Evolutionary conservation across 2,888 invertebrate genomes (phyloP), one percentile per base, ranked within the genome.

Genomic region (Stenurella melanura): DNA sequence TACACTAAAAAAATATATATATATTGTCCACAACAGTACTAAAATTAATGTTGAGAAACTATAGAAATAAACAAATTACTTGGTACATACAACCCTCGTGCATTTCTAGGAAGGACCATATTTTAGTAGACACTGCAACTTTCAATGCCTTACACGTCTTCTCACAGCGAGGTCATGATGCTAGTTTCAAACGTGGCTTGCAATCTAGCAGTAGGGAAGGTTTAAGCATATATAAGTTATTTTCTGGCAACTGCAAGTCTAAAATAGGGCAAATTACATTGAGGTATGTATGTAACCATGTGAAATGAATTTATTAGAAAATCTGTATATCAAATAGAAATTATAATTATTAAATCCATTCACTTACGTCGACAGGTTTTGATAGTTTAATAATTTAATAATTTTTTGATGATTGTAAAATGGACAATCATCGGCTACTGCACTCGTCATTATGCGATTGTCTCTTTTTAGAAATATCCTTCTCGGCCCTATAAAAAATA

Each of bases 101-200:
- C 9, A 9, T 34, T 69, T 88, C 7, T 83, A 95, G 95, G 78
- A 91, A 92, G 68, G 92, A 95, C 85, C 91, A 94, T 83, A 93
- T 96, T 18, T 92, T 93, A 80, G 91, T 96, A 77, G 95, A 95
- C 88, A 92, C 93, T 54, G 93, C 93, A 80, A 93, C 94, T 0
- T 95, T 94, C 88, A 92, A 92, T 75, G 94, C 95, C 0, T 90
- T 97, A 57, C 94, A 96, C 87, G 93, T 97, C 80, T 95, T 97
- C 88, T 92, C 93, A 78, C 90, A 92, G 2, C 91, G 93, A 70
- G 90, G 92, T 1, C 96, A 96, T 85, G 96, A 96, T 10, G 94
- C 95, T 76, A 92, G 92, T 42, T 95, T 94, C 87, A 95, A 95
- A 87, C 91, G 92, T 77, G 94, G 94, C 7, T 90, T 90, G 34